Evolutionary conservation across 2,797 vertebrate genomes (phyloP), one percentile per base, ranked within the genome.

Genomic region (Anguilla marmorata): DNA sequence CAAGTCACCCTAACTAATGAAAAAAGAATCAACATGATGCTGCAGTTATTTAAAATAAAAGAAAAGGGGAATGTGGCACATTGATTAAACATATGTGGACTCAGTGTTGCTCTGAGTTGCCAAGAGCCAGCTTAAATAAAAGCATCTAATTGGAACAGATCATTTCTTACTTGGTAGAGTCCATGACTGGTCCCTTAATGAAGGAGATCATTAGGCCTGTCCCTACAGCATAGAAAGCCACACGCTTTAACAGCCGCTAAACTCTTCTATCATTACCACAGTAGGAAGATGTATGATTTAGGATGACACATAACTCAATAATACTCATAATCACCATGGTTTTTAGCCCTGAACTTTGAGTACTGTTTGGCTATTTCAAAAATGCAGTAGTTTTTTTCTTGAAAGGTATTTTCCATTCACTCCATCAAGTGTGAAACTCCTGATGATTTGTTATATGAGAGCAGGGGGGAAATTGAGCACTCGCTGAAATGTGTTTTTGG

Each of bases 111-210:
- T 76, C 4, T 76, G 11, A 33, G 72, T 14, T 33, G 16, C 72
- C 11, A 12, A 33, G 72, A 37, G 30, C 30, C 72, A 76, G 30
- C 21, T 33, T 76, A 76, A 33, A 37, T 76, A 37, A 33, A 16
- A 76, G 72, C 33, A 76, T 76, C 12, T 76, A 76, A 76, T 76
- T 76, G 30, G 2, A 76, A 37, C 27, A 37, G 72, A 37, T 76
- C 30, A 37, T 76, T 76, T 76, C 37, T 76, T 76, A 76, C 72
- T 76, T 21, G 33, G 72, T 76, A 37, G 72, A 14, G 33, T 76
- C 30, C 72, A 37, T 76, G 72, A 16, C 72, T 76, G 72, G 27
- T 76, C 72, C 72, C 72, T 37, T 76, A 76, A 76, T 76, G 72
- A 76, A 76, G 72, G 14, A 37, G 72, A 76, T 76, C 72, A 76